These are phyloP conservation scores for Chelmon rostratus DNA, from an alignment of 2,797 vertebrate genomes.

Conservation along the genomic window DNA sequence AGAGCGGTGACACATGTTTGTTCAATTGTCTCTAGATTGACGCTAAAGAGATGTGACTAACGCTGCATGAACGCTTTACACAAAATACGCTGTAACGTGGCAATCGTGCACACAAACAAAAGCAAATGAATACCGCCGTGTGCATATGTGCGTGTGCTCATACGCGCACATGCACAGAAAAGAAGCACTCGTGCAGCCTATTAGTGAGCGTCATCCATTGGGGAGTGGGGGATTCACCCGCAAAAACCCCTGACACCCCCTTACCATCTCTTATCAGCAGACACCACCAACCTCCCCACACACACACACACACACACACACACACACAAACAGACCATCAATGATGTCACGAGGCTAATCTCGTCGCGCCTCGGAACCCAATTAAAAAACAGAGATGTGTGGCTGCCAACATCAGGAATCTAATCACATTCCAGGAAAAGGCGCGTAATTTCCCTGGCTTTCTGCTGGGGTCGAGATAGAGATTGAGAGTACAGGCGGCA, in stretches of 20 bases:
- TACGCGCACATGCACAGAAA: slow-evolving; percentile 9
- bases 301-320: slow-evolving; percentile 52
- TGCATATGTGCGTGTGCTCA: slow-evolving; percentile 14
- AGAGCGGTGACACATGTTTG: not conserved
- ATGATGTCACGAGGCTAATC: slow-evolving; percentile 86
- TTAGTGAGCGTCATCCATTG: slow-evolving; percentile 72
- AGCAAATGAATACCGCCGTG: slow-evolving; percentile 16
- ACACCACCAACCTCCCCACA: slow-evolving; percentile 71
- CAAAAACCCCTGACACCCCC: slow-evolving; percentile 64
- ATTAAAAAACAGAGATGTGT: slow-evolving; percentile 87
- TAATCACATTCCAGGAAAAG: slow-evolving; percentile 87
- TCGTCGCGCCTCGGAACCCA: slow-evolving; percentile 84
- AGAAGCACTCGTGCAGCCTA: slow-evolving; percentile 46
- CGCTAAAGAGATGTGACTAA: slow-evolving; percentile 47
- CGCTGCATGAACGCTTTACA: slow-evolving; percentile 23
- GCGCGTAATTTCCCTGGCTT: slow-evolving; percentile 82
- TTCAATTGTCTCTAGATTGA: slow-evolving; percentile 25
- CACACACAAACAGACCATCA: slow-evolving; percentile 73
- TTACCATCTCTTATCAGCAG: slow-evolving; percentile 81
- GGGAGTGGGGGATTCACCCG: slow-evolving; percentile 58
- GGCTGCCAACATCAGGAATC: slow-evolving; percentile 87
- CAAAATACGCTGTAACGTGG: slow-evolving; percentile 12
- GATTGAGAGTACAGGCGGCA: slow-evolving; percentile 67
- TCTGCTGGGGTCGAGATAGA: slow-evolving; percentile 82
- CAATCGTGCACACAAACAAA: slow-evolving; percentile 45